Percentiles rank a stretch among this genome's conserved stretches.
Conservation (phyloP, 2,797 vertebrate species). For the Hippoglossus hippoglossus region DNA sequence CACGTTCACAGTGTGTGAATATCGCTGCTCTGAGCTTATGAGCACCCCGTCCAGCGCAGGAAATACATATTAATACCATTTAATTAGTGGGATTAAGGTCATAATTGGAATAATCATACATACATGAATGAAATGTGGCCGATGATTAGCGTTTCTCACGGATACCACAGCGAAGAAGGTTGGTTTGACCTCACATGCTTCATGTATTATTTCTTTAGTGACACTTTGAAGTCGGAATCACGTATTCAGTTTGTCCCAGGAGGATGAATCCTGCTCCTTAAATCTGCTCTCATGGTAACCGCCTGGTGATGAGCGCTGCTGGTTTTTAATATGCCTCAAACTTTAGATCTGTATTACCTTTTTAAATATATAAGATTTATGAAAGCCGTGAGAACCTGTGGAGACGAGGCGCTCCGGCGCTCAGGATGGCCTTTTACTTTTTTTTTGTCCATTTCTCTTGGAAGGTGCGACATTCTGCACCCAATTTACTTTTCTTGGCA, state of each 20-base stretch:
- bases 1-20: constrained; percentile 18
- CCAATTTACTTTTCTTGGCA: background rate
- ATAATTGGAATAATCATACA: constrained; percentile 25
- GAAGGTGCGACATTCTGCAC: background rate
- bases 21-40: constrained; percentile 33
- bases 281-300: constrained; percentile 24
- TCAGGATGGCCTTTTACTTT: background rate
- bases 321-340: background rate
- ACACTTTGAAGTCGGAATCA: constrained; percentile 55
- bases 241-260: constrained; percentile 32
- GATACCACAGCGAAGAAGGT: background rate
- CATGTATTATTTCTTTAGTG: constrained; percentile 45
- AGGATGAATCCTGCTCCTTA: constrained; percentile 19
- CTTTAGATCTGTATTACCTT: background rate
- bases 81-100: constrained; percentile 13
- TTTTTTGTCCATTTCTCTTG: background rate
- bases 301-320: constrained; percentile 12
- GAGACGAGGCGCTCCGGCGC: too few relatives aligned
- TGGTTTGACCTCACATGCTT: constrained; percentile 27
- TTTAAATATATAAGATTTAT: constrained; percentile 2
- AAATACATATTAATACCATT: constrained; percentile 25
- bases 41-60: background rate
- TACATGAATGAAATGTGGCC: constrained; percentile 16
- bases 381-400: background rate
- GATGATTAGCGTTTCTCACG: background rate